Evolutionary conservation across 2,888 invertebrate species (phyloP), one percentile per base, ranked within the genome.

Genomic region (Nomada goodeniana): DNA sequence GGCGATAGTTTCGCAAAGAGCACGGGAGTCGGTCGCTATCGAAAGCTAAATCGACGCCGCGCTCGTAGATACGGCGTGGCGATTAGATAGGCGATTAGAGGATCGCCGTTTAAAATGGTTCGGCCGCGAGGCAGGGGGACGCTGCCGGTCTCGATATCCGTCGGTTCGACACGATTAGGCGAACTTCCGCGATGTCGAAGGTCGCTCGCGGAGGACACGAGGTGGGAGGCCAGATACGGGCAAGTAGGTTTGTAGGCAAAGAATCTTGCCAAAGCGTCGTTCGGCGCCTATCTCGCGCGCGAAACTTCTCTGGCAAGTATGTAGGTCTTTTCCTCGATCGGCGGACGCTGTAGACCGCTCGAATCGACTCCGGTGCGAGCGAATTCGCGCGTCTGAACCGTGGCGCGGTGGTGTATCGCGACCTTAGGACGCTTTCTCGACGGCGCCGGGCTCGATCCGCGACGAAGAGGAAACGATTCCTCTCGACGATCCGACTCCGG

Each of bases 1-100:
- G 47, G 53, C 76, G 60, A 78, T 80, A 55, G 70, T 71, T 77
- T 61, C 4, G 64, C 18, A 20, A 10, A 20, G 15, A 36, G 42
- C 18, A 15, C n/a, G 23, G 26, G 1, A 9, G 26, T 9, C 15
- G 36, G 61, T 20, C 52, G 29, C 63, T 80, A 70, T 79, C 85
- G 77, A 67, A 59, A 67, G 81, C 71, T 70, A 55, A 82, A 85
- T 77, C 85, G 68, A 69, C 64, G 78, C 44, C 53, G 68, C 57
- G 57, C 52, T 60, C 55, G 29, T 23, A 26, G 72, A 79, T 86
- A 87, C 84, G 86, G 80, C 71, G 23, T 3, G n/a, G 77, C 81
- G 90, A 90, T 89, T 90, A 90, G 89, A 86, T 86, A 82, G 79
- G 83, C 80, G 85, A 90, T 87, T 87, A 85, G 77, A 68, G 72